Base-by-base conservation (phyloP, 2,113 vertebrate species). In the Centrocercus urophasianus region DNA sequence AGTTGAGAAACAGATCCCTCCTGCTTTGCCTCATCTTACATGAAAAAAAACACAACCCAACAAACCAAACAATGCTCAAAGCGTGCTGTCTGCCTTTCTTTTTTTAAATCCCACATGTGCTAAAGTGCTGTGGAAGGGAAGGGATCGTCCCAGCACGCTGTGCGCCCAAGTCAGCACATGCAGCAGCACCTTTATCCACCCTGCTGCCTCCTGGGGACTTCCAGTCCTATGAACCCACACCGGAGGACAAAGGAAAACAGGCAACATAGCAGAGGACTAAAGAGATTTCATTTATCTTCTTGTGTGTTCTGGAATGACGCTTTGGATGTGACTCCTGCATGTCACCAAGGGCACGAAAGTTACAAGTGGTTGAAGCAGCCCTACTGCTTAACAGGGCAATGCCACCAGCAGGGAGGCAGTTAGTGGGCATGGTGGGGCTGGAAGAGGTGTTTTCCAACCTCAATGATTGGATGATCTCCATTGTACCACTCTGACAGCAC, bases 101-200 rank as follows among this genome's bases (percentile, higher is more conserved):
- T 10, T 18, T 20, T 43, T 4, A n/a, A 28, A 67, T 16, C 42
- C 56, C 75, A 45, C n/a, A 34, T 65, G 6, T 10, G 34, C 13
- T 70, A 18, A 48, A 67, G 38, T 1, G 11, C 48, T 25, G 56
- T 65, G 8, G 11, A 20, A 52, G 11, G 36, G 52, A 50, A 47
- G 40, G 0, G 0, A 30, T 66, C 13, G 19, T 6, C 27, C 17
- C 3, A 21, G 8, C 42, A 38, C 1, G 0, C 71, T 3, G 2
- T 16, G 61, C 30, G n/a, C n/a, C 61, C 14, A 4, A 48, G 61
- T 30, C 16, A 80, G 13, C 47, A 32, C 5, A 18, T 22, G 32
- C 19, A 38, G 48, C 14, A 24, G 24, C 61, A 30, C n/a, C 32
- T 36, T 84, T 60, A 27, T 52, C 24, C 36, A 42, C 25, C 28